Base-by-base conservation (phyloP, 2,113 vertebrate species). In the Syngnathus scovelli region DNA sequence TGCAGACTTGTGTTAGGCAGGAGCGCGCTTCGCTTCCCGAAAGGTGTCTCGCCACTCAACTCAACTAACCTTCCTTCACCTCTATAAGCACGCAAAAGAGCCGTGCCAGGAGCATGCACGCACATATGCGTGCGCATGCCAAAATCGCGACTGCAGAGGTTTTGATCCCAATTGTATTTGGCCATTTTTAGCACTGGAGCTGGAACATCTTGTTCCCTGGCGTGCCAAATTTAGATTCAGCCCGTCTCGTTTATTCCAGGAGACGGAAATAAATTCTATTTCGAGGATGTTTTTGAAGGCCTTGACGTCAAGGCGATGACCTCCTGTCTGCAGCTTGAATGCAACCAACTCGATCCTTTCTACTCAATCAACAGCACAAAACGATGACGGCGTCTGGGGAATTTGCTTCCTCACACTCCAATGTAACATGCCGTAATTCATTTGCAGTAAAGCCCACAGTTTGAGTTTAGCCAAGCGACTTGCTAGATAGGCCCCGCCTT, bases 1-100 rank as follows among this genome's bases (percentile, higher is more conserved):
- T 69, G 66, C 76, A n/a, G 71, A 83, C 27, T 27, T 27, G 77
- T 79, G 78, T 59, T 5, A 18, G 60, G 68, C 10, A 7, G 72
- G 44, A 48, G 67, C 4, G 7, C 7, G 48, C 48, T 74, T 66
- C n/a, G 61, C 62, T 79, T 46, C 64, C 66, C 79, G 71, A 79
- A 77, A 70, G 63, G 73, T 64, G 37, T 2, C 27, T 2, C 27
- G 1, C 27, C 1, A 27, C 27, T 27, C 27, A 27, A 27, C 27
- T 27, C 27, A 27, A 27, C 27, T 33, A 33, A 33, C 27, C 69
- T 60, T 67, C 38, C 52, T 65, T 15, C 61, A 73, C 64, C 56
- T 58, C 61, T 64, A 79, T 71, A 19, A 51, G 13, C 1, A 60
- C 64, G 77, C 76, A 74, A 78, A 69, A 55, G 66, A 48, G 43